Percentiles rank a stretch among this genome's conserved stretches.
Conservation (phyloP, 1,140 invertebrate genomes). For the Sweltsa coloradensis region DNA sequence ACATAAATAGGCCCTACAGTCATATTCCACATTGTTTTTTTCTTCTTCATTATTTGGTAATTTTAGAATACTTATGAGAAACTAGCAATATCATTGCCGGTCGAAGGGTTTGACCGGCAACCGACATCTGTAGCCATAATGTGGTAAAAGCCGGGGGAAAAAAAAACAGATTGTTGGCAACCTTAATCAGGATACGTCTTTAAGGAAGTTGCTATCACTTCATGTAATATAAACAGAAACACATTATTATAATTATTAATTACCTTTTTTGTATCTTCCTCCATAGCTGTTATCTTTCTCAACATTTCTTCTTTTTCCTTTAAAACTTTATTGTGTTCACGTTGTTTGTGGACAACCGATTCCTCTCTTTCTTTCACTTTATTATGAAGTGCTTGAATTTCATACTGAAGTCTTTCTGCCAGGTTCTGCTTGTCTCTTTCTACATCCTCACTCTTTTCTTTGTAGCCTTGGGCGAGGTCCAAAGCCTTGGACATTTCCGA, state of each 20-base stretch:
- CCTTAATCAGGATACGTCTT: no score
- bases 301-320: slow-evolving; percentile 35
- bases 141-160: no score
- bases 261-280: slow-evolving; percentile 38
- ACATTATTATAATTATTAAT: slow-evolving; percentile 17
- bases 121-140: no score
- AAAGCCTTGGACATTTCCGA: slow-evolving; percentile 50
- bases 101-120: no score
- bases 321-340: no score
- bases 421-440: slow-evolving; percentile 16
- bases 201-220: no score
- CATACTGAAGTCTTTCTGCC: slow-evolving; percentile 13
- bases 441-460: slow-evolving; percentile 45
- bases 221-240: not conserved
- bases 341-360: not conserved
- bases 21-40: no score
- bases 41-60: no score
- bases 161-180: no score
- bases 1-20: no score
- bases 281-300: slow-evolving; percentile 35
- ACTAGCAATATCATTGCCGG: no score
- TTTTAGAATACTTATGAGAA: no score
- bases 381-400: slow-evolving; percentile 4
- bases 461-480: slow-evolving; percentile 48
- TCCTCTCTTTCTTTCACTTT: not conserved